A percentile compares a stretch with the other conserved stretches of the same genome.
Conservation (phyloP, 2,888 invertebrate genomes). For the Scrobipalpa costella region DNA sequence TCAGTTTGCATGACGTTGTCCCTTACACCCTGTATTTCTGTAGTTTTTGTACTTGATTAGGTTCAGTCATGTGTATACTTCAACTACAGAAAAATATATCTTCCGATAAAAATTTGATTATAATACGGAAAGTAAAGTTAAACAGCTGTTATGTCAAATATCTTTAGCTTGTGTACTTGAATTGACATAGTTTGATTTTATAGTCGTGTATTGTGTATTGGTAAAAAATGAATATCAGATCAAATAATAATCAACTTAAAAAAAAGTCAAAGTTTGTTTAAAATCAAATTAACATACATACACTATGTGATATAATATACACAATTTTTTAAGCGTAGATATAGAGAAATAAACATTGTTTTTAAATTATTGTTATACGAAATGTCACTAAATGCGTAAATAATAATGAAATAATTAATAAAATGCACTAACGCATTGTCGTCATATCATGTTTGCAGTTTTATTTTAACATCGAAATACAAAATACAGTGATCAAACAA, state of each 20-base stretch:
- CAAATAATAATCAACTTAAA: not conserved
- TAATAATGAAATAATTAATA: conserved; percentile 61
- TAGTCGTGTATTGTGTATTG: not conserved
- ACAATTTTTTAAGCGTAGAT: conserved; percentile 74
- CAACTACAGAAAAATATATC: too few species aligned
- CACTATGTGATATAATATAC: conserved; percentile 72
- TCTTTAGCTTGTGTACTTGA: not conserved
- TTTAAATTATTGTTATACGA: conserved; percentile 67
- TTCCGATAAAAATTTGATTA: too few species aligned
- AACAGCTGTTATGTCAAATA: not conserved
- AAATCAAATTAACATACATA: conserved; percentile 52
- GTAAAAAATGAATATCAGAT: not conserved
- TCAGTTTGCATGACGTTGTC: too few species aligned
- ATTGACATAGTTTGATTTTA: not conserved
- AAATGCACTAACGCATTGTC: conserved; percentile 73
- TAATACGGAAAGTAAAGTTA: not conserved
- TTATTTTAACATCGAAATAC: conserved; percentile 42
- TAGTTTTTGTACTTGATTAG: too few species aligned
- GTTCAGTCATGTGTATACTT: too few species aligned
- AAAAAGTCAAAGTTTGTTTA: conserved; percentile 1
- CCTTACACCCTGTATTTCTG: too few species aligned
- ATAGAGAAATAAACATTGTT: conserved; percentile 61
- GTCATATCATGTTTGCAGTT: conserved; percentile 57
- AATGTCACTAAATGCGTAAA: conserved; percentile 51
- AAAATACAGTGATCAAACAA: not conserved